Conservation (phyloP, 2,888 invertebrate species). For the Chymomyza fuscimana region DNA sequence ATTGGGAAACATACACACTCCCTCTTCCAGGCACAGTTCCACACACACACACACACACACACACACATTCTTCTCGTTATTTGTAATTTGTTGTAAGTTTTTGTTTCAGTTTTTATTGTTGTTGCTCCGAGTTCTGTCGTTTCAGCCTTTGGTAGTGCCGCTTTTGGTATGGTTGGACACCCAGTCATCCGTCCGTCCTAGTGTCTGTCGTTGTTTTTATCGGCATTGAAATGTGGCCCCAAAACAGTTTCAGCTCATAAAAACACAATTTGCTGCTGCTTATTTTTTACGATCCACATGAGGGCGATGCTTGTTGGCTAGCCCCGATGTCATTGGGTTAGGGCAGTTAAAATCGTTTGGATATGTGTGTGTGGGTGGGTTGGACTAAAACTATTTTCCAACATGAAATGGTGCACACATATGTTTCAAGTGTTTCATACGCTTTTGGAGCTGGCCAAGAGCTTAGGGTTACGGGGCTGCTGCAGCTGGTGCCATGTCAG, state of each 20-base stretch:
- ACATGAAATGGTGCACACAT: slow-evolving; percentile 69
- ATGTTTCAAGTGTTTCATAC: slow-evolving; percentile 64
- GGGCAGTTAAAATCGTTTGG: slow-evolving; percentile 10
- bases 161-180: slow-evolving; percentile 9
- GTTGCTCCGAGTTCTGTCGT: slow-evolving; percentile 36
- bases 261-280: slow-evolving; percentile 78
- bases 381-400: slow-evolving; percentile 63
- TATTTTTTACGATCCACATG: slow-evolving; percentile 74
- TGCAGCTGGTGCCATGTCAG: slow-evolving; percentile 59
- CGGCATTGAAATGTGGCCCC: slow-evolving; percentile 76
- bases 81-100: slow-evolving; percentile 70
- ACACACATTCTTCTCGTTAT: slow-evolving; percentile 57
- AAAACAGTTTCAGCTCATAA: slow-evolving; percentile 78
- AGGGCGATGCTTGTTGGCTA: slow-evolving; percentile 58
- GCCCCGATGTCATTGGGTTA: slow-evolving; percentile 10
- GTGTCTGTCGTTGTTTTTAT: slow-evolving; percentile 65
- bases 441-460: slow-evolving; percentile 20
- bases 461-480: slow-evolving; percentile 36
- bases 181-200: too few species aligned
- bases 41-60: slow-evolving; percentile 21
- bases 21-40: slow-evolving; percentile 1
- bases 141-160: not conserved
- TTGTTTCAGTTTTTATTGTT: slow-evolving; percentile 68
- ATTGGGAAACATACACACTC: slow-evolving; percentile 9
- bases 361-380: not conserved